A percentile compares a stretch with the other conserved stretches of the same genome.
Conservation (phyloP, 2,113 vertebrate genomes). For the Amazona vittata region DNA sequence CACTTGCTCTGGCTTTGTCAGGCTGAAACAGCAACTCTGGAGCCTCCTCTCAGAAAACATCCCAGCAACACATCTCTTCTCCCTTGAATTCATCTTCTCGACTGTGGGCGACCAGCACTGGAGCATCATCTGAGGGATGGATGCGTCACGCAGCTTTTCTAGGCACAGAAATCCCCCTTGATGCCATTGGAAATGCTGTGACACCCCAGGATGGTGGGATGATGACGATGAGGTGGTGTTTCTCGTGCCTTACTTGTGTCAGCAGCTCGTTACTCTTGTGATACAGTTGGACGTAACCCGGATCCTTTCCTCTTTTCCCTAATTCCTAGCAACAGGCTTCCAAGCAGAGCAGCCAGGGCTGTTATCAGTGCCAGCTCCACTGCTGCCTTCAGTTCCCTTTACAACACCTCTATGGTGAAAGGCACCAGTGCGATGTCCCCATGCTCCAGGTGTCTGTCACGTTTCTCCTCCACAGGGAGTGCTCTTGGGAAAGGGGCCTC, state of each 20-base stretch:
- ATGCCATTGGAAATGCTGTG: not conserved
- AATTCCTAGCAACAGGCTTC: not conserved
- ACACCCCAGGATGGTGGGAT: not conserved
- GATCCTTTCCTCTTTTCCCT: not conserved
- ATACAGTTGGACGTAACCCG: not conserved
- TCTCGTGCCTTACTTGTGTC: not conserved
- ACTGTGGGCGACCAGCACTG: not conserved
- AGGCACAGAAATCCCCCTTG: not conserved
- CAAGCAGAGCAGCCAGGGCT: not conserved
- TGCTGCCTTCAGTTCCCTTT: not conserved
- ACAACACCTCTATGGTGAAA: not conserved
- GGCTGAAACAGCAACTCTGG: not conserved
- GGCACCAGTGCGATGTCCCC: not conserved
- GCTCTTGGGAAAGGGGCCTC: not conserved
- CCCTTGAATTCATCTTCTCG: not conserved
- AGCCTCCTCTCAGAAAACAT: not conserved
- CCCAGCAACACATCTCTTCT: not conserved
- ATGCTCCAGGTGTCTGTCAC: fast-evolving
- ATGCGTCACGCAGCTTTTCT: not conserved
- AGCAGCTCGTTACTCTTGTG: not conserved
- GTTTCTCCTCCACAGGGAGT: not conserved
- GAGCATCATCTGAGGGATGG: not conserved
- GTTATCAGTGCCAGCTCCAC: not conserved
- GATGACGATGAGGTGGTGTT: not conserved
- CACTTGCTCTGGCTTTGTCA: not conserved